A percentile compares a stretch with the other conserved stretches of the same genome.
These are phyloP conservation scores for Tiaroga cobitis DNA, from an alignment of 2,797 vertebrate genomes.

Conservation along the genomic window DNA sequence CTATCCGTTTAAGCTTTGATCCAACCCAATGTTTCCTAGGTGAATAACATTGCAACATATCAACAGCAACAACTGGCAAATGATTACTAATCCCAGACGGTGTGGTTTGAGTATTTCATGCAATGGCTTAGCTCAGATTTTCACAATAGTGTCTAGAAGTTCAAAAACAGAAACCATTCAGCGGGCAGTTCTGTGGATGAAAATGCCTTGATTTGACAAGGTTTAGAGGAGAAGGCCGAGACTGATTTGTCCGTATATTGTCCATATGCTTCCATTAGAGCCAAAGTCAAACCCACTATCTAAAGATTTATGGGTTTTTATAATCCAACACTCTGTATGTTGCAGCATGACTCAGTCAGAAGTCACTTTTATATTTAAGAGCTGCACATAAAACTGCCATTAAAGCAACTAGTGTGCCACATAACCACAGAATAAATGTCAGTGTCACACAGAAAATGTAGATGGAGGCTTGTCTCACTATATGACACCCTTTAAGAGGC, in stretches of 20 bases:
- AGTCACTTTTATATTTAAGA: constrained; percentile 4
- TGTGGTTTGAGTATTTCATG: not conserved
- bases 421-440: constrained; percentile 32
- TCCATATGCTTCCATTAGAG: not conserved
- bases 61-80: not conserved
- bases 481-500: not conserved
- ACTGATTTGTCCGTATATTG: too few relatives aligned
- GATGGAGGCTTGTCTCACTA: not conserved
- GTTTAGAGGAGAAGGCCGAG: not conserved
- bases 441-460: constrained; percentile 21
- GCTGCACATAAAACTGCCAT: not conserved
- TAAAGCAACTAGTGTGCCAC: not conserved
- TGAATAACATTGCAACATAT: not conserved
- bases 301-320: not conserved
- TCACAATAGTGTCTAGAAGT: not conserved
- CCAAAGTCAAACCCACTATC: not conserved
- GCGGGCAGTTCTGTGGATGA: not conserved
- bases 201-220: not conserved
- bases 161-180: not conserved
- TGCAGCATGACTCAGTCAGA: not conserved
- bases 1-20: not conserved
- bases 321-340: not conserved
- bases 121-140: not conserved
- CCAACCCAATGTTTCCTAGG: not conserved
- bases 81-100: not conserved